Evolutionary conservation across 2,888 invertebrate genomes (phyloP).

Genomic region (Hipparchia semele): DNA sequence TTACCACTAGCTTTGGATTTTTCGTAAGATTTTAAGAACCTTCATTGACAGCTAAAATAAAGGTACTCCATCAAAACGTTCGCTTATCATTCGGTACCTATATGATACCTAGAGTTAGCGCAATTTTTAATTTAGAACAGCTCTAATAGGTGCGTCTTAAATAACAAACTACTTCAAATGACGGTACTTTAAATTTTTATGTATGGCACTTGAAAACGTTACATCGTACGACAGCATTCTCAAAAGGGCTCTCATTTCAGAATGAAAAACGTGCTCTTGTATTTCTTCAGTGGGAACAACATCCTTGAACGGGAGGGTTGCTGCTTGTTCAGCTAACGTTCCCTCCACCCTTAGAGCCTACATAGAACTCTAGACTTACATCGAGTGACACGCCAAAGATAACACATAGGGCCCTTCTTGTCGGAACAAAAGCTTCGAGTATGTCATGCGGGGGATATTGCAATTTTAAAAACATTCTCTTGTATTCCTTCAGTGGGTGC

Average conservation of each 20-base stretch:
- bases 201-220: conserved; percentile 7
- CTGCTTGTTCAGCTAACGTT: conserved; percentile 12
- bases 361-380: not conserved
- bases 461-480: not conserved
- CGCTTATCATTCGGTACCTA: too few species aligned
- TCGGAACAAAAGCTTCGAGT: not conserved
- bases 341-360: not conserved
- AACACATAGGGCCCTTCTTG: not conserved
- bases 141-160: not conserved
- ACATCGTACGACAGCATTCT: conserved; percentile 13
- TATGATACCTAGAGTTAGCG: too few species aligned
- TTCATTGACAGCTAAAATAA: not conserved
- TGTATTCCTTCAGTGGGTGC: not conserved
- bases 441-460: too few species aligned
- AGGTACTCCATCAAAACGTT: not conserved
- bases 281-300: conserved; percentile 33
- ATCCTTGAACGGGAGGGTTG: conserved; percentile 32
- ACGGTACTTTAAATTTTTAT: not conserved
- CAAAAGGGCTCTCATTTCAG: conserved; percentile 32
- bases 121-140: not conserved
- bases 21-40: not conserved
- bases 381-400: not conserved
- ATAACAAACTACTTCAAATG: not conserved
- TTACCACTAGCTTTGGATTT: not conserved
- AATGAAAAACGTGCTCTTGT: conserved; percentile 36